Base-by-base conservation (phyloP, 2,797 vertebrate species). In the Myotis daubentonii region DNA sequence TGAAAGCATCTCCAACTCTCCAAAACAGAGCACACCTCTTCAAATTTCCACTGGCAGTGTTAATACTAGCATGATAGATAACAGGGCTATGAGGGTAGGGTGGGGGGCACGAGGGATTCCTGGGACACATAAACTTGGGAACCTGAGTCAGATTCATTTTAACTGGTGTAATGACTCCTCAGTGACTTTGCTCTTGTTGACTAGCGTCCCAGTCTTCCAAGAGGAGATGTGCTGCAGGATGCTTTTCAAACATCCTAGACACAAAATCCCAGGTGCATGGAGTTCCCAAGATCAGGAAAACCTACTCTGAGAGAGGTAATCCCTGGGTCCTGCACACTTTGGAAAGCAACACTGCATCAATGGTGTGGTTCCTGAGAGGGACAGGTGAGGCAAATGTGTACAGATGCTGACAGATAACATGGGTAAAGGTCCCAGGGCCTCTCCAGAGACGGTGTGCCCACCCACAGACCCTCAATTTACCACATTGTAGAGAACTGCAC, bases 401-500 rank as follows among this genome's bases (percentile, higher is more conserved):
- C 33, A 51, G 20, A 62, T 33, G 44, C 41, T 2, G 12, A 44
- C 4, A 1, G 47, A 19, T 0, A 1, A 10, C 33, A 13, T 5
- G 4, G 33, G 20, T 1, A 57, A 13, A 0, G 28, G 16, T 17
- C 16, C 22, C 16, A 3, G 3, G 0, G 4, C 4, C 10, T 13
- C 15, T 65, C 13, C 28, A 3, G 12, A 49, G 65, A n/a, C 0
- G 1, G 1, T 5, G 0, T 0, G 5, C 19, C 28, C 0, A 2
- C 19, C 36, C 22, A n/a, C 12, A 16, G 17, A 17, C 20, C 25
- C 12, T 30, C 16, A 3, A 3, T 19, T 33, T 22, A 8, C 15
- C 2, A 3, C 1, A 1, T 33, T 33, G 25, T 12, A 17, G 51
- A 89, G 30, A 55, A 23, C 6, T 3, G 0, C 0, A 1, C 0